A percentile compares a stretch with the other conserved stretches of the same genome.
Conservation (phyloP, 2,888 invertebrate genomes). For the Acleris literana region DNA sequence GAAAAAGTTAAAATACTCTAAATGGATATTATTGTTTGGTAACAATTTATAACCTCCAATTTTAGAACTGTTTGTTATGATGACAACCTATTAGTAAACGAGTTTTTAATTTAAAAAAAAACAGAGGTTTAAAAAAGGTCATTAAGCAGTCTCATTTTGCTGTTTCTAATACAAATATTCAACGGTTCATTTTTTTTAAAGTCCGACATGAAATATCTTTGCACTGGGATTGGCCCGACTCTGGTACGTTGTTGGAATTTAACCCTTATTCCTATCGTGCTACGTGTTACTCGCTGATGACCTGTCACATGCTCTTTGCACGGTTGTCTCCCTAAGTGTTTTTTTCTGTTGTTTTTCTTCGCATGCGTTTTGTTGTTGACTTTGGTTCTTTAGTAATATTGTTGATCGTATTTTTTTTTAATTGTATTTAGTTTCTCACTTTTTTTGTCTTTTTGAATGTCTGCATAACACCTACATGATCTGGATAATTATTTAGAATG, state of each 20-base stretch:
- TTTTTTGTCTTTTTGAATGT: constrained; percentile 35
- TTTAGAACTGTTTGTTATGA: too few relatives aligned
- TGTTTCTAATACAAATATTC: constrained; percentile 14
- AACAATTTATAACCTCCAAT: too few relatives aligned
- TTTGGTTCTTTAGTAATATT: not conserved
- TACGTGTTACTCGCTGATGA: constrained; percentile 15
- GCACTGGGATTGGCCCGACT: constrained; percentile 32
- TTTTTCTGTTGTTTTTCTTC: constrained; percentile 35
- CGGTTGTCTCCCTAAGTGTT: constrained; percentile 27
- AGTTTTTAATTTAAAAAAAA: too few relatives aligned
- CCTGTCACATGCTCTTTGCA: constrained; percentile 20
- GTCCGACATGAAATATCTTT: constrained; percentile 35
- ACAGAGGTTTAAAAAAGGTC: constrained; percentile 6
- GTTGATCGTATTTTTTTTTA: constrained; percentile 3
- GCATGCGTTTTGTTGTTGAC: constrained; percentile 35
- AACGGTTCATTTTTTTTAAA: constrained; percentile 29
- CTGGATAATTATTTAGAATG: not conserved
- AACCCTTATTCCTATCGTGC: constrained; percentile 16
- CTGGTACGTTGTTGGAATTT: constrained; percentile 32
- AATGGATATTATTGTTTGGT: too few relatives aligned
- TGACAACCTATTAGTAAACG: too few relatives aligned
- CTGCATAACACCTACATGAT: constrained; percentile 5
- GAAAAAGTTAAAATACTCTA: too few relatives aligned
- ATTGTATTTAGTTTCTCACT: constrained; percentile 36
- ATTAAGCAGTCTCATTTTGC: constrained; percentile 10